Conservation (phyloP, 2,888 invertebrate species). For the Xiphydria camelus region DNA sequence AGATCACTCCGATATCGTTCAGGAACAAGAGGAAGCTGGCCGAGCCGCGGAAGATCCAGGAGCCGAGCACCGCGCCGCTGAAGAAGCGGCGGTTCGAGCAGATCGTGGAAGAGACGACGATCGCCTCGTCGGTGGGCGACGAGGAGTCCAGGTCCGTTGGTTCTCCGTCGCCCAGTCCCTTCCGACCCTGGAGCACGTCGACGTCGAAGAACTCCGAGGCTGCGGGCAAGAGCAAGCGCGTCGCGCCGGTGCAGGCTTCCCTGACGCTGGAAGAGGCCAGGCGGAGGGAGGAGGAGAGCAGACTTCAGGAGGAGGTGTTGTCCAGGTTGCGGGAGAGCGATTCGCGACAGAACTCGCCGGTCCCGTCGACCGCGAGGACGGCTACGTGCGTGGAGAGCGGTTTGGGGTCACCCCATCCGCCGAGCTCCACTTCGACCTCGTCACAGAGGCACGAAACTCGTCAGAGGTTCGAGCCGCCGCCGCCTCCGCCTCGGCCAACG, state of each 20-base stretch:
- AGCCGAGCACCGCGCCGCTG: slow-evolving; percentile 63
- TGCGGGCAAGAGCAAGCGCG: slow-evolving; percentile 1
- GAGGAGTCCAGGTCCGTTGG: slow-evolving; percentile 36
- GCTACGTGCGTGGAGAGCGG: not conserved
- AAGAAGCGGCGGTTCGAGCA: slow-evolving; percentile 65
- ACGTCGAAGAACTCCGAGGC: slow-evolving; percentile 24
- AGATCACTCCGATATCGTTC: slow-evolving; percentile 64
- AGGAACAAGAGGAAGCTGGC: slow-evolving; percentile 68
- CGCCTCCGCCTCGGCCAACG: slow-evolving; percentile 35
- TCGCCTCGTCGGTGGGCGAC: slow-evolving; percentile 49
- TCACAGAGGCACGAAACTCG: slow-evolving; percentile 32
- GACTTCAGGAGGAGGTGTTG: slow-evolving; percentile 35
- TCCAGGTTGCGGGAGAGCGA: slow-evolving; percentile 14
- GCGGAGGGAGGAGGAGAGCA: slow-evolving; percentile 23
- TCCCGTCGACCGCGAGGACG: too few relatives aligned
- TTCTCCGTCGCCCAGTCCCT: slow-evolving; percentile 60
- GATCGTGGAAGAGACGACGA: slow-evolving; percentile 38
- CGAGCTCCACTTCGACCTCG: too few relatives aligned
- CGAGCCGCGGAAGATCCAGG: slow-evolving; percentile 67
- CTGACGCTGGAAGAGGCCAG: not conserved
- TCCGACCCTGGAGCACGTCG: slow-evolving; percentile 68
- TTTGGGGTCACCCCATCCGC: too few relatives aligned
- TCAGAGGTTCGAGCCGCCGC: slow-evolving; percentile 28
- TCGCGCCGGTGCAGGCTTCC: not conserved
- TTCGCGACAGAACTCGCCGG: not conserved